Evolutionary conservation across 2,888 invertebrate species (phyloP).

Genomic region (Euclidia mi): DNA sequence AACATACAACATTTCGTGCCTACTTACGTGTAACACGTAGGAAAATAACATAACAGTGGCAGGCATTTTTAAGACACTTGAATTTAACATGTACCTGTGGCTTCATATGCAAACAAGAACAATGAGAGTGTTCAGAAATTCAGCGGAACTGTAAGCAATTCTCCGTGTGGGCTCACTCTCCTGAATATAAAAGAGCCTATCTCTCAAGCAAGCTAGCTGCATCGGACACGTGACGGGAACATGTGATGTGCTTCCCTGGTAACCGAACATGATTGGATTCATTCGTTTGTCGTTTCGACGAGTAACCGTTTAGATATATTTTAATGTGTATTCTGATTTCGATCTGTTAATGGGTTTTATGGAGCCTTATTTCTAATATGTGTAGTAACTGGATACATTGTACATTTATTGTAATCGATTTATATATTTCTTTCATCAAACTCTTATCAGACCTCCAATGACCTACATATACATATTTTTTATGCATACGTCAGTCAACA

Average conservation of each 20-base stretch:
- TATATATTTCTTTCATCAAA: too few relatives aligned
- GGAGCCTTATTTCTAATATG: too few relatives aligned
- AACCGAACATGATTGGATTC: conserved; percentile 63
- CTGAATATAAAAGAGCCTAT: conserved; percentile 72
- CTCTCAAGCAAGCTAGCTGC: conserved; percentile 59
- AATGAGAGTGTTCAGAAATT: conserved; percentile 58
- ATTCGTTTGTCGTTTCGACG: conserved; percentile 56
- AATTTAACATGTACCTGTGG: conserved; percentile 43
- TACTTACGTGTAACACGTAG: too few relatives aligned
- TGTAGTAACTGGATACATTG: too few relatives aligned
- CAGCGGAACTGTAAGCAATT: conserved; percentile 60
- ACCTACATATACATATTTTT: too few relatives aligned
- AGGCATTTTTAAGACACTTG: conserved; percentile 8
- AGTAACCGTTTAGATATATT: conserved; percentile 36
- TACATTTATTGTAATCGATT: too few relatives aligned
- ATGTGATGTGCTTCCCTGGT: conserved; percentile 55
- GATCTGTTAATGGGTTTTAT: not conserved
- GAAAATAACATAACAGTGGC: too few relatives aligned
- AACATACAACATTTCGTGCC: too few relatives aligned
- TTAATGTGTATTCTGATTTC: conserved; percentile 28
- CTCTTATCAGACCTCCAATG: too few relatives aligned
- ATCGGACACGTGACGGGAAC: conserved; percentile 63
- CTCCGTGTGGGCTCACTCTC: conserved; percentile 55
- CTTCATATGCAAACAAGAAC: conserved; percentile 55
- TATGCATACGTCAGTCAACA: too few relatives aligned